Conservation (phyloP, 2,113 vertebrate species). For the Nesogale talazaci region DNA sequence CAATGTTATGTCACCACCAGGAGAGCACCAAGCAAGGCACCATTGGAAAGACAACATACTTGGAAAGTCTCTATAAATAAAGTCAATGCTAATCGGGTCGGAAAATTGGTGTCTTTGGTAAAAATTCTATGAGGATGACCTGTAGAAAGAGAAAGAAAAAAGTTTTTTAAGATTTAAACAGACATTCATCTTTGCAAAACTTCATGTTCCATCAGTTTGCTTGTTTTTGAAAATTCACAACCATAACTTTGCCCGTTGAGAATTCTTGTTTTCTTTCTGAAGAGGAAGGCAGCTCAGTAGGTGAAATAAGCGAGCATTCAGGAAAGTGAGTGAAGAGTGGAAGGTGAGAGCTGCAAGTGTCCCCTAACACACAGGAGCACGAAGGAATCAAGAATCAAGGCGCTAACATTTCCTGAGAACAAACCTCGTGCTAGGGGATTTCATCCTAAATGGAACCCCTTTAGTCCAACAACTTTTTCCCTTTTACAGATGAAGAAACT, state of each 20-base stretch:
- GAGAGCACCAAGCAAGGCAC: conserved; percentile 94
- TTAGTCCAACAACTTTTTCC: neutral
- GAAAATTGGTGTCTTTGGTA: conserved; percentile 99
- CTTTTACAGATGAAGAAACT: conserved; percentile 46
- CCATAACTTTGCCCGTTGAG: neutral
- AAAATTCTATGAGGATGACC: conserved; percentile 99
- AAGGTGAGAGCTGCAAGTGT: neutral
- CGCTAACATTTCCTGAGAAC: neutral
- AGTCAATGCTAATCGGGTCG: conserved; percentile 94
- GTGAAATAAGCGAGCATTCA: neutral
- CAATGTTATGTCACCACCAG: conserved; percentile 88
- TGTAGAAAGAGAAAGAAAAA: conserved; percentile 84
- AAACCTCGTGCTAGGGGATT: neutral
- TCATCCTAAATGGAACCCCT: neutral
- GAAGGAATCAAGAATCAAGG: neutral
- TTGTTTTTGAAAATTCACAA: conserved; percentile 29
- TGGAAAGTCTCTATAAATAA: conserved; percentile 87
- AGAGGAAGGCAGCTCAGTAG: too few relatives aligned
- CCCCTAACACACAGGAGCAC: neutral
- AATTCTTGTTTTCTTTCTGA: conserved; percentile 6
- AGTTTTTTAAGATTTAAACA: conserved; percentile 45
- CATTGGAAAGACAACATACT: conserved; percentile 92
- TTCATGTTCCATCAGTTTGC: conserved; percentile 27
- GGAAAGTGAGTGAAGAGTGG: neutral
- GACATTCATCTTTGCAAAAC: conserved; percentile 36